phyloP scores from a whole-genome alignment of 2,888 invertebrate species.

The Drosophila vallismaia region DNA sequence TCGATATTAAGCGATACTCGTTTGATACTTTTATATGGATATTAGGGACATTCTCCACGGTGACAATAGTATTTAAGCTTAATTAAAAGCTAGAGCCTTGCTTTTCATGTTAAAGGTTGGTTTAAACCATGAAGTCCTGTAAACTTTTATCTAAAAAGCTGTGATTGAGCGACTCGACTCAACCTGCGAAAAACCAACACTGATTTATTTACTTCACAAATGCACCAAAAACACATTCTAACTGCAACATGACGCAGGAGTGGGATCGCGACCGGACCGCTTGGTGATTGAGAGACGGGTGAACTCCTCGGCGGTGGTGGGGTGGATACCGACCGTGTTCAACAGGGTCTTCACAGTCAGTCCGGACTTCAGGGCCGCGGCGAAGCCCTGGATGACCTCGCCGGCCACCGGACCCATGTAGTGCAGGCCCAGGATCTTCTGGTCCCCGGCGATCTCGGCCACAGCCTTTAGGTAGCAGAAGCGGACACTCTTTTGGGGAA shows the following conservation, averaged over 20 bases:
- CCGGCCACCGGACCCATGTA: constrained; percentile 96
- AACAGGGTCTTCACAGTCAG: constrained; percentile 91
- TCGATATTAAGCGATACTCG: too few relatives aligned
- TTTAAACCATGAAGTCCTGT: too few relatives aligned
- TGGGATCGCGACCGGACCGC: constrained; percentile 94
- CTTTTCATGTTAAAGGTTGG: too few relatives aligned
- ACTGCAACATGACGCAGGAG: constrained; percentile 97
- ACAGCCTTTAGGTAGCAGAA: constrained; percentile 96
- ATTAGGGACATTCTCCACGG: too few relatives aligned
- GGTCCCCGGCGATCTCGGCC: constrained; percentile 87
- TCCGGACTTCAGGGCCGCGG: constrained; percentile 92
- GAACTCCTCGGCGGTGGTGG: constrained; percentile 95
- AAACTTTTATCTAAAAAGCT: too few relatives aligned
- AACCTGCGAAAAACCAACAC: not conserved
- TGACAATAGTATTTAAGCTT: too few relatives aligned
- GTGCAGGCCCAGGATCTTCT: constrained; percentile 94
- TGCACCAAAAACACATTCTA: constrained; percentile 84
- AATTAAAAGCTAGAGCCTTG: too few relatives aligned
- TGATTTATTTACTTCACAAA: not conserved
- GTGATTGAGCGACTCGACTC: too few relatives aligned
- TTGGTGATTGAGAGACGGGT: constrained; percentile 95
- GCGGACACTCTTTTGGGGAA: constrained; percentile 93
- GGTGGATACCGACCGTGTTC: constrained; percentile 95
- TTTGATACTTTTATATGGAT: too few relatives aligned
- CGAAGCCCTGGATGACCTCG: constrained; percentile 96